Evolutionary conservation across 2,888 invertebrate genomes (phyloP), one percentile per base, ranked within the genome.

Genomic region (Trichogramma dendrolimi): DNA sequence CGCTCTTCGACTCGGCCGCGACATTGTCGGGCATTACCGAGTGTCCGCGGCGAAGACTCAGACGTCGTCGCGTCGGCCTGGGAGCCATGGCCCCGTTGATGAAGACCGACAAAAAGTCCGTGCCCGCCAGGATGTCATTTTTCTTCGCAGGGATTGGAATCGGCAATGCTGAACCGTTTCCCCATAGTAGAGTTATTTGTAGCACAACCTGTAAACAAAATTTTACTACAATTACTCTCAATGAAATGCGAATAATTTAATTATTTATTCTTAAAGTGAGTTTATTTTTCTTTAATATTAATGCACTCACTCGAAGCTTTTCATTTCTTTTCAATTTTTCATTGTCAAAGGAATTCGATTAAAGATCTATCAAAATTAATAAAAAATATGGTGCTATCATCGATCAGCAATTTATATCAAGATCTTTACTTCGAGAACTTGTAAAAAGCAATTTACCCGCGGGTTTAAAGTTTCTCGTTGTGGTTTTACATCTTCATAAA

Each of bases 41-140:
- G 42, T 59, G 56, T 7, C 61, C 52, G 2, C 69, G 65, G 62
- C 70, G 65, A 47, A 66, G 44, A 40, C 60, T 64, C 6, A 70
- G 67, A 53, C 76, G 67, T 62, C 73, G 67, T 52, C 76, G 69
- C 11, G 73, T 71, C 4, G 74, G 71, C 47, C 75, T 67, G 43
- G 74, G 70, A 60, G 77, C 75, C 75, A 79, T 77, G 27, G 78
- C 79, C 59, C 79, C 80, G 71, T 80, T 78, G 71, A 81, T 80
- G 68, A 81, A 80, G 27, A 81, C 79, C 11, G 80, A 79, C 14
- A 81, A 75, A 71, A 81, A 81, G 68, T 81, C 81, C 42, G 79
- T 78, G 61, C 81, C 81, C 52, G 81, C 79, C 52, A 80, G 69
- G 52, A 81, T 75, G 71, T 83, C 84, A 72, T 72, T 77, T 53